A percentile compares a stretch with the other conserved stretches of the same genome.
Evolutionary conservation across 2,888 invertebrate genomes (phyloP).

Genomic region (Cremastobaeus sp.): DNA sequence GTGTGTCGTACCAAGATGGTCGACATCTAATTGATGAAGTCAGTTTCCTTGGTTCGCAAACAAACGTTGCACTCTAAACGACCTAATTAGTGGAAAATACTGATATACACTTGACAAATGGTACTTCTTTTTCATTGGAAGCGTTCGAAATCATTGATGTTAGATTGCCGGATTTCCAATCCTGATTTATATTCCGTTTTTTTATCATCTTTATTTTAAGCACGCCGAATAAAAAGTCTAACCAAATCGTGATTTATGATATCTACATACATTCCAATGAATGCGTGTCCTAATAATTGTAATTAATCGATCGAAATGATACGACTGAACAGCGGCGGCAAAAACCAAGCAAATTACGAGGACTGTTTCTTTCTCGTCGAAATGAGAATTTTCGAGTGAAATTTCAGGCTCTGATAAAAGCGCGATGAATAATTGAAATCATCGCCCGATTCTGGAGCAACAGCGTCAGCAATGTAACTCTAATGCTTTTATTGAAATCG

Average conservation of each 20-base stretch:
- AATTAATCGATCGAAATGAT: no score
- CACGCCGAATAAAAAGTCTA: not conserved
- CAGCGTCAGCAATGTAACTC: conserved; percentile 29
- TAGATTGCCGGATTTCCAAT: not conserved
- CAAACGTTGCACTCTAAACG: conserved; percentile 39
- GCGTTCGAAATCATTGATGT: conserved; percentile 20
- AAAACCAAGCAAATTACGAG: no score
- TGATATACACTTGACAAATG: conserved; percentile 40
- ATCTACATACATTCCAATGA: no score
- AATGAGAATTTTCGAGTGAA: no score
- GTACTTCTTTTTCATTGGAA: conserved; percentile 9
- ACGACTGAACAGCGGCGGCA: no score
- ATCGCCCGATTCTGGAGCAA: no score
- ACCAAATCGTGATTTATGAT: no score
- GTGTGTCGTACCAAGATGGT: conserved; percentile 47
- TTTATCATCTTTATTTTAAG: conserved; percentile 1
- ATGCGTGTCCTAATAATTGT: no score
- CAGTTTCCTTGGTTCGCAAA: conserved; percentile 32
- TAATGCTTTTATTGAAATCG: conserved; percentile 38
- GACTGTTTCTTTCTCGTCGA: no score
- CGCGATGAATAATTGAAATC: no score
- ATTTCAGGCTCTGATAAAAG: no score
- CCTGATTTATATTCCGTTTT: conserved; percentile 23
- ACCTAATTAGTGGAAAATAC: conserved; percentile 50
- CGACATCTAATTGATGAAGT: conserved; percentile 49